Base-by-base conservation (phyloP, 2,797 vertebrate species). In the Sorex maritimensis region DNA sequence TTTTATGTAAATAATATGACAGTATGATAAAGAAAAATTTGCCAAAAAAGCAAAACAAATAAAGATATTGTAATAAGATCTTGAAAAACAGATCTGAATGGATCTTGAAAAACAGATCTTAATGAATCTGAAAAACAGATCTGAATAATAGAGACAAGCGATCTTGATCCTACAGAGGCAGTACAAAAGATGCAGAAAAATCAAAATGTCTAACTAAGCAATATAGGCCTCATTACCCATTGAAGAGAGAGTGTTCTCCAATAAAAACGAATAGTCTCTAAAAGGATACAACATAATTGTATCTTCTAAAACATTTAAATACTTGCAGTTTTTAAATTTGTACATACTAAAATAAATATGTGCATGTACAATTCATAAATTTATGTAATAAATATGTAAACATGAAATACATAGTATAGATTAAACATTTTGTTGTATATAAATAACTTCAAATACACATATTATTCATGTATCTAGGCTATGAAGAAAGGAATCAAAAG, bases 21-120 rank as follows among this genome's bases (percentile, higher is more conserved):
- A 49, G 72, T n/a, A 72, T 26, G 8, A 73, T 23, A 49, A 52
- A 63, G 10, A 14, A 52, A 52, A 4, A 63, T n/a, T 24, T 41
- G 14, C 46, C 34, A 24, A 17, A 49, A 4, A 41, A 92, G 77
- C 17, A 69, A 19, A 12, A 69, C n/a, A 24, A 61, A 82, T 61
- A 5, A 61, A 68, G 38, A 82, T 8, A 77, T 75, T 26, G 82
- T 4, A 34, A n/a, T 34, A 82, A 81, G 58, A 71, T 71, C 88
- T 49, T 83, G 30, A 88, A 72, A 78, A 65, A 30, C 78, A 41
- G 30, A 78, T 83, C 71, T 26, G n/a, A 2, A 41, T n/a, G n/a
- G 58, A 71, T 71, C 88, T 49, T 83, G 30, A 88, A 72, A 78
- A 65, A 30, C 78, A 41, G 30, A 78, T 83, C 71, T 26, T 24